phyloP scores from a whole-genome alignment of 2,888 invertebrate genomes.

The Sinohyriopsis cumingii region DNA sequence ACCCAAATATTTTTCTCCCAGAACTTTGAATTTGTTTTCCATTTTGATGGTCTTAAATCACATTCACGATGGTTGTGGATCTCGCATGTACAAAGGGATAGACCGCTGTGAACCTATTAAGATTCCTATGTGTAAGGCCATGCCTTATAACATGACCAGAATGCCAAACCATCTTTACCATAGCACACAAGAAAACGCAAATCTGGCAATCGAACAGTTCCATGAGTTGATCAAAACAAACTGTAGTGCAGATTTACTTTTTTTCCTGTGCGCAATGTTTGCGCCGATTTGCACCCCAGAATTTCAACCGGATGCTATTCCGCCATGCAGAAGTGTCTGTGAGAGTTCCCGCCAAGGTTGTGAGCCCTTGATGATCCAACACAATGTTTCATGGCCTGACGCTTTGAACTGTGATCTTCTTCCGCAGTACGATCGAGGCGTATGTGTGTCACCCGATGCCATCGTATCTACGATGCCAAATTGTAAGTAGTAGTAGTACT shows the following conservation, averaged over 20 bases:
- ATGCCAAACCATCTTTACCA: constrained; percentile 67
- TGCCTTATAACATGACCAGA: constrained; percentile 68
- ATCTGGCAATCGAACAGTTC: constrained; percentile 60
- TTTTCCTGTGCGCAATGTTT: constrained; percentile 66
- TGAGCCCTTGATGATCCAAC: constrained; percentile 60
- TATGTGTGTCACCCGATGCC: constrained; percentile 63
- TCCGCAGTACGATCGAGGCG: constrained; percentile 63
- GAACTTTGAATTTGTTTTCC: too few species aligned
- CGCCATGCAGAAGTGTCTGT: constrained; percentile 65
- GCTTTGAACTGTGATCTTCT: constrained; percentile 57
- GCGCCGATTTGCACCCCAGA: constrained; percentile 65
- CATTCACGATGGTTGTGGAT: too few species aligned
- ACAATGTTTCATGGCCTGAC: constrained; percentile 65
- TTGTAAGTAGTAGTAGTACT: constrained; percentile 25
- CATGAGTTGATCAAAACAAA: constrained; percentile 57
- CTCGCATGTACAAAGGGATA: constrained; percentile 5
- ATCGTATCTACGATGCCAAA: constrained; percentile 54
- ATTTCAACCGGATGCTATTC: constrained; percentile 61
- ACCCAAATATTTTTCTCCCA: too few species aligned
- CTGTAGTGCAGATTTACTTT: constrained; percentile 61
- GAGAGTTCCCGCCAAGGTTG: constrained; percentile 58
- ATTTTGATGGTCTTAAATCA: too few species aligned
- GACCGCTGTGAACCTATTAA: constrained; percentile 64
- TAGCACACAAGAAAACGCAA: constrained; percentile 64
- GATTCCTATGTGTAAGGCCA: constrained; percentile 60